Evolutionary conservation across 2,113 vertebrate genomes (phyloP), one percentile per base, ranked within the genome.

Genomic region (Chinchilla lanigera): DNA sequence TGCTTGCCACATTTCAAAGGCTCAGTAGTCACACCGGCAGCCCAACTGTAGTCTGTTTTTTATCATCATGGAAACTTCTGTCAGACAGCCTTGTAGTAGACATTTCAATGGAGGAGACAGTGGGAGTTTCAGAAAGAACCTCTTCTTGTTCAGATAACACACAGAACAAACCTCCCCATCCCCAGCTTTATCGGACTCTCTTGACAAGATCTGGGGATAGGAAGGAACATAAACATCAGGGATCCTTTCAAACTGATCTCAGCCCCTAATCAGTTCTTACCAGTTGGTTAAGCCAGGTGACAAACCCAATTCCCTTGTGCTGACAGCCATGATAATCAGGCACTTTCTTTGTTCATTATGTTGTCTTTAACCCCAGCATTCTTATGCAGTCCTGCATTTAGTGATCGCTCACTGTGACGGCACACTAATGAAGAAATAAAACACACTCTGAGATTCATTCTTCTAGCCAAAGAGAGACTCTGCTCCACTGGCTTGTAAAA

Each of bases 391-490:
- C 98, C 98, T 97, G 98, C 98, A 98, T 98, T 99, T 99, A 98
- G 99, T 98, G 98, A 99, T 99, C 98, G 41, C 99, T 99, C 98
- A 98, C 97, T 98, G 99, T 99, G 99, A 99, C 99, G 97, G 98
- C 84, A 82, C 98, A 94, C 99, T 99, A 99, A 99, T 99, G 99
- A 99, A 99, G 98, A 99, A 99, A 99, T 99, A 99, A 99, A 99
- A 98, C 95, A 98, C 98, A 98, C 98, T 98, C 98, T 94, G 96
- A 98, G 98, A 98, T 97, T 98, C 98, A 98, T 98, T 98, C 98
- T 98, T 98, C 98, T 98, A 97, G 98, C 97, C 98, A 98, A 97
- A 98, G 98, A 98, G 96, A 98, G 97, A 98, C 98, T 98, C 93
- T 98, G 99, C 99, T 99, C 98, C 98, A 98, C 92, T 99, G 98